Conservation (phyloP, 2,888 invertebrate genomes). For the Perithous albicinctus region DNA sequence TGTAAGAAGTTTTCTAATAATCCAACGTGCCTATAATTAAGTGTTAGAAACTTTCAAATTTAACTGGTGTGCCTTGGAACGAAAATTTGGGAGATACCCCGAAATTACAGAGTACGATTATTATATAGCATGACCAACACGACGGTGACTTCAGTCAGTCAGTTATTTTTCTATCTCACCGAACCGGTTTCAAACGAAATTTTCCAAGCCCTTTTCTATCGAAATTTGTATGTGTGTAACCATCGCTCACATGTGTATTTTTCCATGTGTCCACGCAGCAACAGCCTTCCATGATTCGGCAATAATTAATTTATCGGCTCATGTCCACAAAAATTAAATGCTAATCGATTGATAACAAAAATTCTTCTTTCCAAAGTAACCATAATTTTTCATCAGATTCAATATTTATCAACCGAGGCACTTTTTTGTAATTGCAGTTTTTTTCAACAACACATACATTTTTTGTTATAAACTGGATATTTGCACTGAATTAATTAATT, state of each 20-base stretch:
- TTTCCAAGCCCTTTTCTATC: conserved; percentile 26
- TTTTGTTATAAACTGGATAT: no score
- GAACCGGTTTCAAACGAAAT: conserved; percentile 12
- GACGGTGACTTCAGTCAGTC: no score
- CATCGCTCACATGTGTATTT: not conserved
- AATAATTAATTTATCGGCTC: no score
- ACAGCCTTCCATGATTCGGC: not conserved
- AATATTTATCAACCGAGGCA: no score
- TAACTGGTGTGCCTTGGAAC: not conserved
- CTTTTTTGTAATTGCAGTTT: no score
- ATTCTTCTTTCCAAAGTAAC: not conserved
- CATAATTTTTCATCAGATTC: not conserved
- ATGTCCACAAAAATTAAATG: no score
- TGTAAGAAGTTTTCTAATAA: conserved; percentile 19
- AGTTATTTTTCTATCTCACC: no score
- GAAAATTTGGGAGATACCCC: not conserved
- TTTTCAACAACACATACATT: no score
- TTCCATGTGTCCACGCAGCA: not conserved
- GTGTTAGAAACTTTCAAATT: not conserved
- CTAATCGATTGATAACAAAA: not conserved
- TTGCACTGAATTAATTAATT: no score
- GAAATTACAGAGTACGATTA: no score
- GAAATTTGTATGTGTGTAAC: no score
- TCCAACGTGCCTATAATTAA: not conserved
- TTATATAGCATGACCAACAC: no score